A percentile compares a stretch with the other conserved stretches of the same genome.
phyloP scores from a whole-genome alignment of 2,888 invertebrate species.

The Rhagonycha lutea region DNA sequence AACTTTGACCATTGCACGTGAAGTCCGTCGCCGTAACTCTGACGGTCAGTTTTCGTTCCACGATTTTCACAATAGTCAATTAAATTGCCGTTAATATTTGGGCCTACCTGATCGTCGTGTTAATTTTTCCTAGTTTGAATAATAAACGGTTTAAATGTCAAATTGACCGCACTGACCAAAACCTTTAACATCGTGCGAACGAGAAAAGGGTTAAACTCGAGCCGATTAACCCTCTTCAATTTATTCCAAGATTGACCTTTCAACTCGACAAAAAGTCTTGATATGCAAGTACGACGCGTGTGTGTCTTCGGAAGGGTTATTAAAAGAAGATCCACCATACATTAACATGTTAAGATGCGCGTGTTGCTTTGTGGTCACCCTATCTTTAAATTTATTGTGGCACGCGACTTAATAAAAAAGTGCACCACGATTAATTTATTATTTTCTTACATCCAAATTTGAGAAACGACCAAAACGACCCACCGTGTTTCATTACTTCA shows the following conservation, averaged over 20 bases:
- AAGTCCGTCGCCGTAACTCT: not conserved
- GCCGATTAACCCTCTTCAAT: slow-evolving; percentile 29
- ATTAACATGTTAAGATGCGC: slow-evolving; percentile 34
- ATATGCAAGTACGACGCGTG: slow-evolving; percentile 40
- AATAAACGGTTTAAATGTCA: slow-evolving; percentile 12
- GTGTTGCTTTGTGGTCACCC: slow-evolving; percentile 34
- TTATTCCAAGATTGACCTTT: slow-evolving; percentile 22
- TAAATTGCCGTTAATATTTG: slow-evolving; percentile 33
- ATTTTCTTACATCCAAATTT: not conserved
- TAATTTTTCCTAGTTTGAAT: slow-evolving; percentile 6
- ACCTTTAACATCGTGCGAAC: slow-evolving; percentile 36
- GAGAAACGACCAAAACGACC: not conserved
- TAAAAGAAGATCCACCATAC: slow-evolving; percentile 44
- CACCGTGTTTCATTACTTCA: not conserved
- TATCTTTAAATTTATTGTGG: slow-evolving; percentile 32
- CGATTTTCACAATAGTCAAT: slow-evolving; percentile 30
- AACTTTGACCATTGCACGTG: not conserved
- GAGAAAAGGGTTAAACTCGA: slow-evolving; percentile 35
- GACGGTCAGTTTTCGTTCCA: not conserved
- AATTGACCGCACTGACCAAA: slow-evolving; percentile 38
- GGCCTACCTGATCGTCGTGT: slow-evolving; percentile 25
- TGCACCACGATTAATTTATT: not conserved
- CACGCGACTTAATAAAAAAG: slow-evolving; percentile 32
- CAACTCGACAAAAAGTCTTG: slow-evolving; percentile 26
- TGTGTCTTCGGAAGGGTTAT: slow-evolving; percentile 41